These are phyloP conservation scores for Zaprionus taronus DNA, from an alignment of 1,140 invertebrate genomes.

Conservation along the genomic window DNA sequence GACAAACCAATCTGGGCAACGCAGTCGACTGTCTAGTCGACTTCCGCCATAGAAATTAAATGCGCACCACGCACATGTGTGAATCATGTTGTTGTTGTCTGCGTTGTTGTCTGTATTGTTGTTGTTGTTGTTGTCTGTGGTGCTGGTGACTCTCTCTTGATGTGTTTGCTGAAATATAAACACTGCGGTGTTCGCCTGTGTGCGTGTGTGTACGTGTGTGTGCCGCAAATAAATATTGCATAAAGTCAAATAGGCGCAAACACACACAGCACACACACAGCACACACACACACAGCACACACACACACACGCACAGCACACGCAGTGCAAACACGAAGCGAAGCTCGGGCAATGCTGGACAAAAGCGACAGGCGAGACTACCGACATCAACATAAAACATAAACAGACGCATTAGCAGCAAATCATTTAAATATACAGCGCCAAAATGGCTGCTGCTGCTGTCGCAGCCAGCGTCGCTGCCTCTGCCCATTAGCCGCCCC, in stretches of 20 bases:
- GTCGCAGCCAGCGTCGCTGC: not conserved
- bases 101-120: constrained; percentile 24
- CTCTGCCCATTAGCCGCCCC: constrained; percentile 20
- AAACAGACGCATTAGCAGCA: constrained; percentile 80
- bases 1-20: constrained; percentile 53
- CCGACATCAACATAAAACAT: constrained; percentile 78
- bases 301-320: constrained; percentile 14
- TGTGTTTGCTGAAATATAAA: constrained; percentile 67
- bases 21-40: constrained; percentile 77
- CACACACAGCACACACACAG: constrained; percentile 28
- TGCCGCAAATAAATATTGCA: constrained; percentile 80
- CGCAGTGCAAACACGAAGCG: constrained; percentile 39
- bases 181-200: constrained; percentile 46
- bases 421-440: constrained; percentile 77
- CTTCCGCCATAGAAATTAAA: constrained; percentile 80
- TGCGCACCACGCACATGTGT: constrained; percentile 73
- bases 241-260: constrained; percentile 71
- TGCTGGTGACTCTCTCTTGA: constrained; percentile 38
- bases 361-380: constrained; percentile 17
- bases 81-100: constrained; percentile 32
- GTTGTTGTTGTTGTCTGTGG: constrained; percentile 24
- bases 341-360: constrained; percentile 30
- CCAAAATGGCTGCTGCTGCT: not conserved
- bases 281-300: constrained; percentile 14
- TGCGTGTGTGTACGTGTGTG: constrained; percentile 32